Conservation (phyloP, 2,888 invertebrate species). For the Drosophila peninsularis region DNA sequence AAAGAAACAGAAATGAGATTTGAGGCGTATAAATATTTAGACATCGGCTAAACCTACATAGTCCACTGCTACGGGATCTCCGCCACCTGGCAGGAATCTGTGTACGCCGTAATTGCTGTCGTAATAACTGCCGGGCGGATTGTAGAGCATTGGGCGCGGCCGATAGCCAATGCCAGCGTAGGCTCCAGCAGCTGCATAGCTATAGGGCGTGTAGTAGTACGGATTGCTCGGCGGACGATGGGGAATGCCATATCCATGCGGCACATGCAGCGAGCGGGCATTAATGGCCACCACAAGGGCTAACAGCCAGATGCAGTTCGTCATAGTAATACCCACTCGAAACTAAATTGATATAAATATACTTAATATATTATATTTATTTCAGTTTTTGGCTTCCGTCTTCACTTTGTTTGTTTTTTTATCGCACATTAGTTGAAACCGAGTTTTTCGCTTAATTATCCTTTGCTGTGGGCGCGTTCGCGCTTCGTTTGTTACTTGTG, state of each 20-base stretch:
- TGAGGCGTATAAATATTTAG: neutral
- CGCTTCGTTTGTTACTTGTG: constrained; percentile 42
- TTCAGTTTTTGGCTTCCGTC: neutral
- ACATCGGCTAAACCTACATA: constrained; percentile 69
- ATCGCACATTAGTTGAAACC: constrained; percentile 25
- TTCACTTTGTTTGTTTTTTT: constrained; percentile 9
- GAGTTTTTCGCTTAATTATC: neutral
- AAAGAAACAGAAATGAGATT: neutral
- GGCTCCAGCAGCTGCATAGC: constrained; percentile 17
- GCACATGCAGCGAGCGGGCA: constrained; percentile 40
- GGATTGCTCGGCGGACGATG: constrained; percentile 11
- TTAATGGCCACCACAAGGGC: constrained; percentile 35
- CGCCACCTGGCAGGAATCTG: constrained; percentile 84
- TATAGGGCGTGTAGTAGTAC: constrained; percentile 45
- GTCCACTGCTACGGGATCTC: constrained; percentile 81
- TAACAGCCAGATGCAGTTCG: constrained; percentile 57
- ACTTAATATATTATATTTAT: neutral
- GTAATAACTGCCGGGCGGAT: constrained; percentile 69
- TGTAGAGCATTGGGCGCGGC: constrained; percentile 37
- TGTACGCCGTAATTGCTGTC: constrained; percentile 78
- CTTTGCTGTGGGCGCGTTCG: constrained; percentile 38
- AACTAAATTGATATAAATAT: neutral
- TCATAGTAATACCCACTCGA: constrained; percentile 34
- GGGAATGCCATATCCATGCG: constrained; percentile 13
- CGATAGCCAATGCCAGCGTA: constrained; percentile 37